A percentile compares a stretch with the other conserved stretches of the same genome.
Evolutionary conservation across 2,797 vertebrate species (phyloP).

Genomic region (Spheniscus humboldti): DNA sequence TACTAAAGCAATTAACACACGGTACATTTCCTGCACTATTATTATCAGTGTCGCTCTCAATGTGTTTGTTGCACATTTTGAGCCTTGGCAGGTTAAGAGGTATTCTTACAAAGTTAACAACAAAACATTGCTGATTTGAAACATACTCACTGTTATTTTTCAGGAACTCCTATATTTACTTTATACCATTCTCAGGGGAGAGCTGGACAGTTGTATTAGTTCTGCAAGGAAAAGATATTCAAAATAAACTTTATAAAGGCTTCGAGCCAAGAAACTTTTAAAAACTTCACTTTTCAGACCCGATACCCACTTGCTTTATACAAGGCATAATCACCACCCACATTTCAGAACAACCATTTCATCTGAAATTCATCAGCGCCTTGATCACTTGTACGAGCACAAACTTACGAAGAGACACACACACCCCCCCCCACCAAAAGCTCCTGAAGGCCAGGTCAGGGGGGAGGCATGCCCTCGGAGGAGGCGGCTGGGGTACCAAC

Average conservation of each 20-base stretch:
- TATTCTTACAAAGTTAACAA: not conserved
- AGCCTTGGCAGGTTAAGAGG: conserved; percentile 6
- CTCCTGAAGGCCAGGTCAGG: not conserved
- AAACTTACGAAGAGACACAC: not conserved
- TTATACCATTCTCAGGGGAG: not conserved
- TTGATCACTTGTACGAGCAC: not conserved
- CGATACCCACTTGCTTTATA: not conserved
- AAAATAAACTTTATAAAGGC: conserved; percentile 1
- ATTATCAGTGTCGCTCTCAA: not conserved
- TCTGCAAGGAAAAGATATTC: conserved; percentile 39
- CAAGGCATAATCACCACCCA: not conserved
- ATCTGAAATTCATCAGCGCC: not conserved
- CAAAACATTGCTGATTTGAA: not conserved
- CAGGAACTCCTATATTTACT: conserved; percentile 45
- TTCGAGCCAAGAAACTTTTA: not conserved
- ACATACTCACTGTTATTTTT: conserved; percentile 38
- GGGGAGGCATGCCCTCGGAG: not conserved
- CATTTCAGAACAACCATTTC: not conserved
- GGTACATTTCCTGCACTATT: conserved; percentile 6
- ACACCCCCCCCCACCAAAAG: too few species aligned
- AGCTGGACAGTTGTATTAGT: not conserved
- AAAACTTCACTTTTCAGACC: not conserved
- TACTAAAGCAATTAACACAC: conserved; percentile 36
- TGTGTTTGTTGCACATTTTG: not conserved
- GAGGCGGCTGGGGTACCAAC: not conserved